Percentiles rank a stretch among this genome's conserved stretches.
Evolutionary conservation across 35 echinoderm and acorn worm genomes (phyloP).

Genomic region (Stichopus chloronotus): DNA sequence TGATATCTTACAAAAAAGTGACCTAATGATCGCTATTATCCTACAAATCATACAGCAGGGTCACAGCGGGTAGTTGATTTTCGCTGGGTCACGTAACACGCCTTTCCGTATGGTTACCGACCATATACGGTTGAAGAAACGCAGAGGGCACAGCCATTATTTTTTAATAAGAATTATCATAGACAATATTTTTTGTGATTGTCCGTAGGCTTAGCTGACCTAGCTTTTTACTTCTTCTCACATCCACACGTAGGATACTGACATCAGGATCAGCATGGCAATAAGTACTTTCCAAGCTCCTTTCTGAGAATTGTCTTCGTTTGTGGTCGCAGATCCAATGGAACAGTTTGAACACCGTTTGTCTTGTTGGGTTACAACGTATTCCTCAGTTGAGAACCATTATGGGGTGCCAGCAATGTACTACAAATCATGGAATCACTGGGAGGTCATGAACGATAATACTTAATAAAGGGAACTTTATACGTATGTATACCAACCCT

Average conservation of each 20-base stretch:
- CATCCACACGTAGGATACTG: neutral
- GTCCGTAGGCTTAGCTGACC: slow-evolving; percentile 19
- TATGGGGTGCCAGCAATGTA: no score
- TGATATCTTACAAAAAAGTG: slow-evolving; percentile 41
- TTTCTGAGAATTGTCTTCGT: neutral
- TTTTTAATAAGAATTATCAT: neutral
- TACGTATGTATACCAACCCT: no score
- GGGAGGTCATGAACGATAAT: no score
- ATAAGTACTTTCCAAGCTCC: neutral
- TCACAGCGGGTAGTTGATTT: slow-evolving; percentile 29
- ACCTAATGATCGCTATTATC: slow-evolving; percentile 56
- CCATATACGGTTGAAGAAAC: slow-evolving; percentile 17
- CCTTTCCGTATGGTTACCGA: neutral
- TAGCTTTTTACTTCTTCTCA: slow-evolving; percentile 5
- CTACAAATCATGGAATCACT: no score
- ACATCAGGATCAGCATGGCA: neutral
- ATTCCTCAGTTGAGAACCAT: no score
- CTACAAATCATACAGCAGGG: slow-evolving; percentile 31
- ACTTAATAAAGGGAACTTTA: no score
- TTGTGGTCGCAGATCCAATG: neutral
- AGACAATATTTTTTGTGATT: neutral
- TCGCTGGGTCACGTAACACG: slow-evolving; percentile 13
- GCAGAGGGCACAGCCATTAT: neutral
- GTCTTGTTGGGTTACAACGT: no score
- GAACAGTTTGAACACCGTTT: no score